A percentile compares a stretch with the other conserved stretches of the same genome.
Conservation (phyloP, 2,888 invertebrate species). For the Apotomis betuletana region DNA sequence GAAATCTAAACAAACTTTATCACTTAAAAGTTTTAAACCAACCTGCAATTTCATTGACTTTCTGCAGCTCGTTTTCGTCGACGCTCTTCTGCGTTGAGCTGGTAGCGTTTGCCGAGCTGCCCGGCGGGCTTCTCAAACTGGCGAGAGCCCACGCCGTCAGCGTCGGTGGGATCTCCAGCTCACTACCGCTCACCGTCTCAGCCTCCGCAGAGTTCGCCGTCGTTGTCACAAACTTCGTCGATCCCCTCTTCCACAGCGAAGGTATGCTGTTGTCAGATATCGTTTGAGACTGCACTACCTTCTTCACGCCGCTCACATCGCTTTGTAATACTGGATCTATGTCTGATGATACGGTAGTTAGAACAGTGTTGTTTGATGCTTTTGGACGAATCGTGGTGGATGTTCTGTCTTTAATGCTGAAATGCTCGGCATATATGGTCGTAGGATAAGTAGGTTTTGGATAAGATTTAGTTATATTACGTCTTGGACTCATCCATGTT, state of each 20-base stretch:
- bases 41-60: conserved; percentile 73
- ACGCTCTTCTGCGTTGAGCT: conserved; percentile 58
- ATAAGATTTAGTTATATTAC: conserved; percentile 62
- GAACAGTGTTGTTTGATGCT: conserved; percentile 56
- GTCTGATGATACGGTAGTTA: conserved; percentile 76
- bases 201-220: conserved; percentile 60
- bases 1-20: no score
- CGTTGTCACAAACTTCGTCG: conserved; percentile 70
- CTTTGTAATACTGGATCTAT: conserved; percentile 78
- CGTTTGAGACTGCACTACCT: conserved; percentile 71
- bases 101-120: conserved; percentile 58
- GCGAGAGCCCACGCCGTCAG: conserved; percentile 81
- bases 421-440: conserved; percentile 76
- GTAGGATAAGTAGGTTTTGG: conserved; percentile 61
- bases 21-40: conserved; percentile 42
- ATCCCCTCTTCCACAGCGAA: conserved; percentile 78
- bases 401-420: conserved; percentile 68
- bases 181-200: conserved; percentile 56
- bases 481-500: conserved; percentile 73
- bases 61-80: conserved; percentile 77
- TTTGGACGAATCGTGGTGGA: conserved; percentile 55
- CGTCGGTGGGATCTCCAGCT: conserved; percentile 77
- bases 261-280: conserved; percentile 78
- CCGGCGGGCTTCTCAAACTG: conserved; percentile 72
- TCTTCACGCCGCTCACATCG: conserved; percentile 68